Base-by-base conservation (phyloP, 2,888 invertebrate species). In the Cephus rjabovi region DNA sequence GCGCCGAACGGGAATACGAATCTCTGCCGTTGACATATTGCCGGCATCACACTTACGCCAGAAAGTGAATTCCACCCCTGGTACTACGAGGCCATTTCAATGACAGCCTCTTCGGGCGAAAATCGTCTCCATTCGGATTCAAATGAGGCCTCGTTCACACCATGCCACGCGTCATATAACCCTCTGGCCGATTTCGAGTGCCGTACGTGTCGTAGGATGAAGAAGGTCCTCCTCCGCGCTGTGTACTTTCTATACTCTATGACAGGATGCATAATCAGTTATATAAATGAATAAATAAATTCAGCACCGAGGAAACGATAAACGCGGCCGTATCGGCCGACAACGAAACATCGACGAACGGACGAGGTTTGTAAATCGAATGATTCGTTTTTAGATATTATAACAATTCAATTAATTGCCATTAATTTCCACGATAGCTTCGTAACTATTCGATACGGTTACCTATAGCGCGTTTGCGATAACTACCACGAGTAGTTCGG, bases 91-190 rank as follows among this genome's bases (percentile, higher is more conserved):
- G 86, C 86, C 85, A 88, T 88, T 89, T 88, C 86, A 84, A 85
- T 86, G 88, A 89, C 89, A 88, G 82, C 85, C 86, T 88, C 87
- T 87, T 88, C 86, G 85, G 85, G 86, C 87, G 88, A 89, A 88
- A 89, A 89, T 89, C 89, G 88, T 88, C 89, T 89, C 90, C 88
- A 91, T 91, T 91, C 90, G 90, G 86, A 91, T 91, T 91, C 90
- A 91, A 91, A 91, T 91, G 90, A 91, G 90, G 82, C 85, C 87
- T 87, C 89, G 87, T 89, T 89, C 86, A 86, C 88, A 85, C 86
- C 87, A 86, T 83, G 86, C 89, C 86, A 87, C 89, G 88, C 89
- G 85, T 88, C 89, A 86, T 87, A 87, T 87, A 86, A 83, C 85
- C 85, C 84, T 23, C 37, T n/a, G 68, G 75, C 75, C 35, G 35